These are phyloP conservation scores for Epizoanthus rinbou DNA, from an alignment of 92 coral and sea anemone species.

Conservation along the genomic window DNA sequence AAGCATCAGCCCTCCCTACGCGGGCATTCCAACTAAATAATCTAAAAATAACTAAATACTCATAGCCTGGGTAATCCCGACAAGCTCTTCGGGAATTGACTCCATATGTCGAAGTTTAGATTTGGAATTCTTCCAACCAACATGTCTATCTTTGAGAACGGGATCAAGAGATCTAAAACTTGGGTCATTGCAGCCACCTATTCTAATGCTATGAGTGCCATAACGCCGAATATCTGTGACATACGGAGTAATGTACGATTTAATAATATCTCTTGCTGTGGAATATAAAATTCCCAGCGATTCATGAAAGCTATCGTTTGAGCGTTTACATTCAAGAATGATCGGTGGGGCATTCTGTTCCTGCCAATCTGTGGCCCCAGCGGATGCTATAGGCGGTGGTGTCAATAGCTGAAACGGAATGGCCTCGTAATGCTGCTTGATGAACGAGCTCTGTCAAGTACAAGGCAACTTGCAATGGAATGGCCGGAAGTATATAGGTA, in stretches of 20 bases:
- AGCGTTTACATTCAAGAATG: slow-evolving; percentile 8
- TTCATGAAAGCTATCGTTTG: not conserved
- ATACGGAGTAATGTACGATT: slow-evolving; percentile 4
- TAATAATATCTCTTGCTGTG: slow-evolving; percentile 2
- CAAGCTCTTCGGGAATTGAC: slow-evolving; percentile 15
- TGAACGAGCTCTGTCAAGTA: slow-evolving; percentile 35
- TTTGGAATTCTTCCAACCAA: slow-evolving; percentile 33
- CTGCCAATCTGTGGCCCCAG: slow-evolving; percentile 28
- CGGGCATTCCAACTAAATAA: too few species aligned
- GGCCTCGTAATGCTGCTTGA: not conserved
- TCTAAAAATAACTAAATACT: not conserved
- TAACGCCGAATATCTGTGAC: slow-evolving; percentile 19
- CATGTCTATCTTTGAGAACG: slow-evolving; percentile 9
- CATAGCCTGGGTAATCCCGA: slow-evolving; percentile 6
- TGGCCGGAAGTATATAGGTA: slow-evolving; percentile 33
- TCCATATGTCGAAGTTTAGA: slow-evolving; percentile 25
- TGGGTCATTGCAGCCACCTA: slow-evolving; percentile 11
- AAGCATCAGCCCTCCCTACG: too few species aligned
- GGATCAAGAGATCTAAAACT: slow-evolving; percentile 32
- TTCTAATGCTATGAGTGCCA: slow-evolving; percentile 42
- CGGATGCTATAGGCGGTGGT: not conserved
- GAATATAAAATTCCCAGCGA: slow-evolving; percentile 25
- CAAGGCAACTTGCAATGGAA: slow-evolving; percentile 37
- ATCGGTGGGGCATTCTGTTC: not conserved
- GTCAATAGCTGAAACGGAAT: slow-evolving; percentile 17